Conservation (phyloP, 1,140 invertebrate genomes). For the Rhyzopertha dominica region DNA sequence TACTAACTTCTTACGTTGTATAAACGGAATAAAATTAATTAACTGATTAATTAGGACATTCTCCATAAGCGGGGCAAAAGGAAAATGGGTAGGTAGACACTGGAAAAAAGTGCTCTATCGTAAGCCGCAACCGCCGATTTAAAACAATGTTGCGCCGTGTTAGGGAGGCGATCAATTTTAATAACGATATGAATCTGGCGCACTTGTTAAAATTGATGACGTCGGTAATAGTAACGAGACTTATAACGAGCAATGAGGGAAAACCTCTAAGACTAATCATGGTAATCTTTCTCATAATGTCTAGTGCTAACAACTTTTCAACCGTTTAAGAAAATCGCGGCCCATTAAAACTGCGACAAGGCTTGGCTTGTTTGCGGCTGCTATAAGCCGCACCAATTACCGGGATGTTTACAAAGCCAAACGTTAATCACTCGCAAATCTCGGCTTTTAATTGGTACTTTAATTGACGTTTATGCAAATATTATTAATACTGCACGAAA, state of each 20-base stretch:
- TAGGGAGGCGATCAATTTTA: constrained; percentile 31
- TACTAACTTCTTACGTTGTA: no score
- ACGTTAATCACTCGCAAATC: constrained; percentile 41
- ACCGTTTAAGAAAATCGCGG: constrained; percentile 45
- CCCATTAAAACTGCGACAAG: constrained; percentile 44
- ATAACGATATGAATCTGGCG: constrained; percentile 31
- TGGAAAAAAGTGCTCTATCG: no score
- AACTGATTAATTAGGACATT: no score
- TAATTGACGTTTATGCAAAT: constrained; percentile 39
- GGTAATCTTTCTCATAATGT: constrained; percentile 43
- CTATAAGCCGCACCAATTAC: constrained; percentile 36
- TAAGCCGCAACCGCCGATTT: constrained; percentile 15
- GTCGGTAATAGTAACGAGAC: constrained; percentile 39
- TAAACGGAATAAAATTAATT: no score
- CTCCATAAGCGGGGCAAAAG: no score
- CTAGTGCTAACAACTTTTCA: constrained; percentile 45
- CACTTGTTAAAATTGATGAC: constrained; percentile 40
- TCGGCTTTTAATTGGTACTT: constrained; percentile 37
- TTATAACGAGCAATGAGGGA: constrained; percentile 38
- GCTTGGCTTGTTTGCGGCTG: constrained; percentile 34
- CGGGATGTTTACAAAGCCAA: constrained; percentile 34
- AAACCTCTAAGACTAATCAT: constrained; percentile 44
- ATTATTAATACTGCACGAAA: constrained; percentile 30
- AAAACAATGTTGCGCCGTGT: constrained; percentile 26
- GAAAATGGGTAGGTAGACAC: no score